These are phyloP conservation scores for Gouania willdenowi DNA, from an alignment of 2,797 vertebrate genomes.

Conservation along the genomic window DNA sequence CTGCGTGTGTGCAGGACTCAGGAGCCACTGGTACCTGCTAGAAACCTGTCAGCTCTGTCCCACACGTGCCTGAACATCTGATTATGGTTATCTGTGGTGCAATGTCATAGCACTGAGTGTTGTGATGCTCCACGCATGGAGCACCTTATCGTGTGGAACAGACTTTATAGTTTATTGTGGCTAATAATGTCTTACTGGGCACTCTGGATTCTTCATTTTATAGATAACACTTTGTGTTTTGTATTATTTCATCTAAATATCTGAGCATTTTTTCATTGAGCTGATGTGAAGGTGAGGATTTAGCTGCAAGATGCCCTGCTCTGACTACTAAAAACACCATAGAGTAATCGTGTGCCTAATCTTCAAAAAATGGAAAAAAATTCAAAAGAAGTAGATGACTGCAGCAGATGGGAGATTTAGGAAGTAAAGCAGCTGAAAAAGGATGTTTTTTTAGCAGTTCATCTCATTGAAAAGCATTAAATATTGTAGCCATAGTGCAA, in stretches of 20 bases:
- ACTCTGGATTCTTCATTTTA: conserved; percentile 9
- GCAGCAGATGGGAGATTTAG: conserved; percentile 1
- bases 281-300: conserved; percentile 40
- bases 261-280: conserved; percentile 32
- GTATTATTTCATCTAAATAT: conserved; percentile 32
- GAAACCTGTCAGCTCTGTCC: conserved; percentile 38
- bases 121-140: background rate
- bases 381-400: conserved; percentile 32
- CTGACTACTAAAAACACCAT: conserved; percentile 42
- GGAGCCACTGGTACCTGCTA: conserved; percentile 38
- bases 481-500: conserved; percentile 37
- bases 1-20: conserved; percentile 42
- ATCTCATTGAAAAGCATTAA: conserved; percentile 68
- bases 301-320: background rate
- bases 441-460: conserved; percentile 61
- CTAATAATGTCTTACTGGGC: background rate
- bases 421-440: conserved; percentile 60
- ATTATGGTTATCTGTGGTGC: conserved; percentile 7
- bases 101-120: background rate
- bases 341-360: conserved; percentile 61
- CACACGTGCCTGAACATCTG: conserved; percentile 13
- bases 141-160: conserved; percentile 12
- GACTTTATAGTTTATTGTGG: conserved; percentile 11
- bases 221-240: conserved; percentile 30
- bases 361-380: conserved; percentile 57